Evolutionary conservation across 2,797 vertebrate genomes (phyloP).

Genomic region (Urophycis tenuis): DNA sequence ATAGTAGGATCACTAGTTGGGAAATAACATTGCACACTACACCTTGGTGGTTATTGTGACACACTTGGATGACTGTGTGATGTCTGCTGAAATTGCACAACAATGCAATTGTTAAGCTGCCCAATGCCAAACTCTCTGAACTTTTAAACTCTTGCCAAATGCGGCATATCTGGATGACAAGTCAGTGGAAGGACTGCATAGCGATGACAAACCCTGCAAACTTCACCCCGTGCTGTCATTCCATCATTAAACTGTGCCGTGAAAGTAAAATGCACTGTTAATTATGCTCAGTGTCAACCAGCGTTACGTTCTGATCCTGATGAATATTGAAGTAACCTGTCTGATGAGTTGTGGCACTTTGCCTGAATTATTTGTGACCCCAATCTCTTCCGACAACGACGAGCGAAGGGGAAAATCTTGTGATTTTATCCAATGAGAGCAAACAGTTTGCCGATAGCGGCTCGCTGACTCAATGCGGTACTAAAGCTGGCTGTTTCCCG

Average conservation of each 20-base stretch:
- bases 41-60: not conserved
- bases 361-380: conserved; percentile 50
- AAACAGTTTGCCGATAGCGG: conserved; percentile 66
- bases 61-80: not conserved
- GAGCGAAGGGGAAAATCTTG: conserved; percentile 48
- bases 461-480: conserved; percentile 56
- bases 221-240: not conserved
- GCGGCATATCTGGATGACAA: not conserved
- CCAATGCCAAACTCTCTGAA: not conserved
- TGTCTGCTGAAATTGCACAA: no score
- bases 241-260: not conserved
- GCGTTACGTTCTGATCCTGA: conserved; percentile 23
- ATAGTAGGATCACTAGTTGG: not conserved
- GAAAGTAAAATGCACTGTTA: conserved; percentile 3
- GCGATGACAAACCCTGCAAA: not conserved
- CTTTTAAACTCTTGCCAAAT: not conserved
- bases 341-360: conserved; percentile 46
- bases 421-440: conserved; percentile 63
- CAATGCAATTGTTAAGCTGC: no score
- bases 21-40: not conserved
- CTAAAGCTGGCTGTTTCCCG: conserved; percentile 54
- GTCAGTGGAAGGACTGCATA: not conserved
- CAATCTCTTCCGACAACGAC: conserved; percentile 50
- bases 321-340: conserved; percentile 35
- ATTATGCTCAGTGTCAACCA: conserved; percentile 19